These are phyloP conservation scores for Pilophorus perplexus DNA, from an alignment of 2,888 invertebrate species.

Conservation along the genomic window DNA sequence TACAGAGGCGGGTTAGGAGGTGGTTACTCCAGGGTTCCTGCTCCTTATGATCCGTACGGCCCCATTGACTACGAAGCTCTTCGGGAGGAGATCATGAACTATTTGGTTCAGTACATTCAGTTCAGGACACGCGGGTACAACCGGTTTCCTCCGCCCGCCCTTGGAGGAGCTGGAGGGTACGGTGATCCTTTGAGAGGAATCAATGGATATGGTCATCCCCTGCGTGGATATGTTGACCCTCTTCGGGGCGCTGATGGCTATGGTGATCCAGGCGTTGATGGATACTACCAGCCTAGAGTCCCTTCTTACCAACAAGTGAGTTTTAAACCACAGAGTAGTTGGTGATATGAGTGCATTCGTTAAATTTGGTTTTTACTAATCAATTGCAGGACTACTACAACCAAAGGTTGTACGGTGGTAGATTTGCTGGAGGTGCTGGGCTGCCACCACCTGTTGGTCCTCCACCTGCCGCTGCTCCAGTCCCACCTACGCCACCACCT, in stretches of 20 bases:
- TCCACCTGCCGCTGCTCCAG: not conserved
- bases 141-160: not conserved
- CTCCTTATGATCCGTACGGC: slow-evolving; percentile 35
- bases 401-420: slow-evolving; percentile 11
- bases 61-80: slow-evolving; percentile 46
- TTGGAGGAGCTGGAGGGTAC: not conserved
- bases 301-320: slow-evolving; percentile 27
- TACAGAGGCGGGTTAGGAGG: slow-evolving; percentile 8
- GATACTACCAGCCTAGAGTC: slow-evolving; percentile 10
- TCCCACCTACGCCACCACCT: not conserved
- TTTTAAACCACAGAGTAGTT: not conserved
- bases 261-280: not conserved
- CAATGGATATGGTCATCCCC: too few relatives aligned
- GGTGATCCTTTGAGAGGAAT: not conserved
- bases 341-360: too few relatives aligned
- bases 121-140: slow-evolving; percentile 40
- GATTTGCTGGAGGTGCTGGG: not conserved
- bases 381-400: slow-evolving; percentile 29
- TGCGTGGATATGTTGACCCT: too few relatives aligned
- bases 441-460: not conserved
- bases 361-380: not conserved
- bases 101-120: slow-evolving; percentile 49
- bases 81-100: slow-evolving; percentile 50
- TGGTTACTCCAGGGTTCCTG: not conserved
- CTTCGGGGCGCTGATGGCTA: too few relatives aligned